These are phyloP conservation scores for Hemiprocne comata DNA, from an alignment of 2,113 vertebrate species.

Conservation along the genomic window DNA sequence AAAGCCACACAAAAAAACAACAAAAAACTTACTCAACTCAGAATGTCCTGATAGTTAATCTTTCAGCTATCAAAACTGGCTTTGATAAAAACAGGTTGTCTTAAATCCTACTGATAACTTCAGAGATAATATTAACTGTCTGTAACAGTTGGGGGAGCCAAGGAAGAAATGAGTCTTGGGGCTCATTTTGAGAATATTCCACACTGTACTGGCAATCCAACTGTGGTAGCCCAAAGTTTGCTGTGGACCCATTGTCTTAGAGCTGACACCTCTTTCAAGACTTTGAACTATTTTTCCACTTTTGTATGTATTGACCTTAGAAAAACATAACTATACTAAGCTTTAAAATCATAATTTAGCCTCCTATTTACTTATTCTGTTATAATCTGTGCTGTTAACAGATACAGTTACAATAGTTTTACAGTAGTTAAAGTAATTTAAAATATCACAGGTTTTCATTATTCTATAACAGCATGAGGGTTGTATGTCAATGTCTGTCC, in stretches of 20 bases:
- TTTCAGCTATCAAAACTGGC: background rate
- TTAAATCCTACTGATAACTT: background rate
- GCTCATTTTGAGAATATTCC: background rate
- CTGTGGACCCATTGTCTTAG: background rate
- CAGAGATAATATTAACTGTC: background rate
- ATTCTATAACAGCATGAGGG: background rate
- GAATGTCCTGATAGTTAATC: background rate
- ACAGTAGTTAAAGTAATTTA: background rate
- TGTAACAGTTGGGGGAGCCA: background rate
- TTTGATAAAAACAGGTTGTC: background rate
- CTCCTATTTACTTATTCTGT: background rate
- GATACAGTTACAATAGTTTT: background rate
- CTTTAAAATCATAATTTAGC: background rate
- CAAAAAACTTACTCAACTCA: background rate
- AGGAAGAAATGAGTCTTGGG: background rate
- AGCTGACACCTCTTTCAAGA: background rate
- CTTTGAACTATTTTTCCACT: background rate
- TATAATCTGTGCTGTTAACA: background rate
- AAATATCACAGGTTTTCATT: background rate
- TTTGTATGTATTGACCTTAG: slow-evolving; percentile 19
- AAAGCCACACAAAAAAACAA: background rate
- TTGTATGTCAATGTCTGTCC: background rate
- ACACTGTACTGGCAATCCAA: background rate
- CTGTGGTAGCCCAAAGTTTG: background rate
- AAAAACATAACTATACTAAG: slow-evolving; percentile 19